Evolutionary conservation across 2,888 invertebrate species (phyloP), one percentile per base, ranked within the genome.

Genomic region (Trissonchulus sp.): DNA sequence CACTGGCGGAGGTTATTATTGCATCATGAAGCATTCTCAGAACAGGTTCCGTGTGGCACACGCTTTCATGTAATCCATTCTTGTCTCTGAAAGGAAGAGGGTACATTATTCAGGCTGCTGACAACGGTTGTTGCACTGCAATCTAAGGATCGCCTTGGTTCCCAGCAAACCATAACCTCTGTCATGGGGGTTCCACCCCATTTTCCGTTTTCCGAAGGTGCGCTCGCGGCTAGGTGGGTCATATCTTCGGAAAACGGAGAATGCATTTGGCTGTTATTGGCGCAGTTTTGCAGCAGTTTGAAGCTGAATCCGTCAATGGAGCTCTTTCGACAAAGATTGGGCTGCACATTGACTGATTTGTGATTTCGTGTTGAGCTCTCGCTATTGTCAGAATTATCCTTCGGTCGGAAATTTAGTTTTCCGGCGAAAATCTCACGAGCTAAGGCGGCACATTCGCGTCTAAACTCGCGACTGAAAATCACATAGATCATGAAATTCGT

Each of bases 381-480:
- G 8, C 8, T 23, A 48, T 48, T 23, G 48, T 48, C 48, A 8
- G 48, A 48, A 48, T 23, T 48, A 23, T 48, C 23, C 8, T 48
- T 23, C 8, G 8, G 8, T 23, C 8, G 23, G 8, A 8, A 23
- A 15, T 8, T 48, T 23, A 48, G 8, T 23, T 15, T 48, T 23
- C 8, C 8, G 23, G 8, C 8, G 48, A 48, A 48, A 8, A 48
- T 8, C 48, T 23, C 8, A 8, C 48, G 48, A n/a, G n/a, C n/a
- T n/a, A n/a, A n/a, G n/a, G n/a, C n/a, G n/a, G n/a, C n/a, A 23
- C 48, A 48, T 48, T 69, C 71, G 3, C 36, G 71, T 2, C 71
- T 30, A 69, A 69, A 69, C n/a, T 69, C 71, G n/a, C 34, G 35
- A 31, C 71, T 35, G n/a, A 69, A 69, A 34, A 37, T 37, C 37